A percentile compares a stretch with the other conserved stretches of the same genome.
These are phyloP conservation scores for Puntigrus tetrazona DNA, from an alignment of 2,113 vertebrate genomes.

Conservation along the genomic window DNA sequence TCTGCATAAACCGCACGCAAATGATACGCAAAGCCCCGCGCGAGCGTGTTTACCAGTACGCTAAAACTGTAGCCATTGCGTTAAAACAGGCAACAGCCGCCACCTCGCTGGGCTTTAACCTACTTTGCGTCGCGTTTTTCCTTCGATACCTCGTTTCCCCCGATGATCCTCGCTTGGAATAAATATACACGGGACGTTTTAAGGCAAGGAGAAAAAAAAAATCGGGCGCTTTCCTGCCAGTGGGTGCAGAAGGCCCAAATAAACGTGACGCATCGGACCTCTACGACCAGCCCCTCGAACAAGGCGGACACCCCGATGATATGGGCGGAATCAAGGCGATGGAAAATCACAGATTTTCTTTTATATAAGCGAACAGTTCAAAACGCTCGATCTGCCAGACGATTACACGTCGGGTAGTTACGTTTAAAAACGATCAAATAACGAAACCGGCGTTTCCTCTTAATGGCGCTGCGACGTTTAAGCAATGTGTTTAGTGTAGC, in stretches of 20 bases:
- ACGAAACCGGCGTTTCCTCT: background rate
- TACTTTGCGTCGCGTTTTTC: conserved; percentile 37
- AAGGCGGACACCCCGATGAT: conserved; percentile 50
- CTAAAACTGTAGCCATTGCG: conserved; percentile 5
- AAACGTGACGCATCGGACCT: conserved; percentile 59
- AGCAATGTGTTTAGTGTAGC: background rate
- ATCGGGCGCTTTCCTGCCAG: conserved; percentile 16
- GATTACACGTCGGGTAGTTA: background rate
- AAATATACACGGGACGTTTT: conserved; percentile 6
- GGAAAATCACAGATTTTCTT: conserved; percentile 11
- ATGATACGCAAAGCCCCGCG: background rate
- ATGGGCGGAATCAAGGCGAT: conserved; percentile 51
- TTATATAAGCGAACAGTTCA: background rate
- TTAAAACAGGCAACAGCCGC: background rate
- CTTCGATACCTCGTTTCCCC: conserved; percentile 10
- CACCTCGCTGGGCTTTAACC: conserved; percentile 6
- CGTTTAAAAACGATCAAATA: background rate
- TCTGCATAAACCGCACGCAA: background rate
- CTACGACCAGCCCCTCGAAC: conserved; percentile 50
- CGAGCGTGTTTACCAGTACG: conserved; percentile 4
- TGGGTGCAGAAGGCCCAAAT: conserved; percentile 53
- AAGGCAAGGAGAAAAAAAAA: background rate
- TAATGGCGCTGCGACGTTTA: background rate
- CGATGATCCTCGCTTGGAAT: background rate
- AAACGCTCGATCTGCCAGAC: background rate